These are phyloP conservation scores for Octomys mimax DNA, from an alignment of 2,797 vertebrate genomes.

Conservation along the genomic window DNA sequence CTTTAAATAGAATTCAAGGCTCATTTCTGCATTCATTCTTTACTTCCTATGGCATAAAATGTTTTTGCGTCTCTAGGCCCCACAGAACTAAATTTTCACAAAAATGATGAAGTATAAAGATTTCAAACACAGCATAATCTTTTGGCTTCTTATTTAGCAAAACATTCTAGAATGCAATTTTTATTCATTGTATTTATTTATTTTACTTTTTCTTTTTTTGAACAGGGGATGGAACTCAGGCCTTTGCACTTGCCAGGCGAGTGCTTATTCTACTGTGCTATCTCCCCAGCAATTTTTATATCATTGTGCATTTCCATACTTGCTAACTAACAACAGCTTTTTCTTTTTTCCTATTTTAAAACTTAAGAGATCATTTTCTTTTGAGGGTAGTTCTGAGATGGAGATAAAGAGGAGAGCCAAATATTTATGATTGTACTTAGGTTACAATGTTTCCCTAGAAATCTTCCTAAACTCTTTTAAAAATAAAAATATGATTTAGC, in stretches of 20 bases:
- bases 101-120: neutral
- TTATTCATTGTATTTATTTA: neutral
- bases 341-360: neutral
- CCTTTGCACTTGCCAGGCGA: too few relatives aligned
- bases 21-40: neutral
- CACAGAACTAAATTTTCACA: constrained; percentile 10
- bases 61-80: neutral
- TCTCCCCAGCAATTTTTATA: neutral
- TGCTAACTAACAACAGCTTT: neutral
- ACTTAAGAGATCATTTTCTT: neutral
- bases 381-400: neutral
- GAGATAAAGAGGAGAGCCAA: neutral
- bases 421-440: neutral
- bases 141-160: neutral
- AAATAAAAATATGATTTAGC: neutral
- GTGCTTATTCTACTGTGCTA: too few relatives aligned
- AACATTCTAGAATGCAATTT: neutral
- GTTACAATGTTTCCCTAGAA: neutral
- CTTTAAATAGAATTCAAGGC: neutral
- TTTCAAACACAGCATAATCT: neutral
- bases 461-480: neutral
- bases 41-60: neutral
- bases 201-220: too few relatives aligned
- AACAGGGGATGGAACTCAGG: too few relatives aligned
- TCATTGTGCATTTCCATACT: constrained; percentile 11